These are phyloP conservation scores for Choloepus didactylus DNA, from an alignment of 2,797 vertebrate species.

Conservation along the genomic window DNA sequence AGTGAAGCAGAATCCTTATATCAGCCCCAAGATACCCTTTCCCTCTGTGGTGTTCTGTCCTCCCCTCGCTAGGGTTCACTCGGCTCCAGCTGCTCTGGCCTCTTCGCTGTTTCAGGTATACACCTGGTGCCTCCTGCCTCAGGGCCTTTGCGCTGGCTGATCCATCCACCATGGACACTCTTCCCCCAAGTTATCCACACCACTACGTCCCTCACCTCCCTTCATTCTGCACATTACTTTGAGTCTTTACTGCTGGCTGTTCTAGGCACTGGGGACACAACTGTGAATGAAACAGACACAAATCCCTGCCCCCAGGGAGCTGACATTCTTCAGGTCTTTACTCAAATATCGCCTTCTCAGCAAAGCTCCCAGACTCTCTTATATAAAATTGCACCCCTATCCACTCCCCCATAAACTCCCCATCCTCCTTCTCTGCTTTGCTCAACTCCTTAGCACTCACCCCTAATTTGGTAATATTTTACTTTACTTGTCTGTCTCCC, in stretches of 20 bases:
- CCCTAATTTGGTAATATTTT: not conserved
- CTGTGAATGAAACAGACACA: conserved; percentile 29
- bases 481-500: not conserved
- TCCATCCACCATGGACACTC: not conserved
- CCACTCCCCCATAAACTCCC: not conserved
- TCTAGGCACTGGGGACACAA: not conserved
- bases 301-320: not conserved
- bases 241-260: not conserved
- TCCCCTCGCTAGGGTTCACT: not conserved
- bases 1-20: not conserved
- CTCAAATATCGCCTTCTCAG: not conserved
- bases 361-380: not conserved
- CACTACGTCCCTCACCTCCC: not conserved
- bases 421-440: not conserved
- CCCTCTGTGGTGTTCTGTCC: not conserved
- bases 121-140: not conserved
- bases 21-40: not conserved
- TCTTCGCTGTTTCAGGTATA: not conserved
- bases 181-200: not conserved
- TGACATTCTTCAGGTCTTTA: not conserved
- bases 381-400: not conserved
- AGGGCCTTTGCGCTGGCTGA: not conserved
- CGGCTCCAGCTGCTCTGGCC: not conserved
- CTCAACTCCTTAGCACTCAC: conserved; percentile 21
- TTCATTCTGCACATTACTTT: not conserved